Evolutionary conservation across 2,888 invertebrate species (phyloP), one percentile per base, ranked within the genome.

Genomic region (Morinoia aosen): DNA sequence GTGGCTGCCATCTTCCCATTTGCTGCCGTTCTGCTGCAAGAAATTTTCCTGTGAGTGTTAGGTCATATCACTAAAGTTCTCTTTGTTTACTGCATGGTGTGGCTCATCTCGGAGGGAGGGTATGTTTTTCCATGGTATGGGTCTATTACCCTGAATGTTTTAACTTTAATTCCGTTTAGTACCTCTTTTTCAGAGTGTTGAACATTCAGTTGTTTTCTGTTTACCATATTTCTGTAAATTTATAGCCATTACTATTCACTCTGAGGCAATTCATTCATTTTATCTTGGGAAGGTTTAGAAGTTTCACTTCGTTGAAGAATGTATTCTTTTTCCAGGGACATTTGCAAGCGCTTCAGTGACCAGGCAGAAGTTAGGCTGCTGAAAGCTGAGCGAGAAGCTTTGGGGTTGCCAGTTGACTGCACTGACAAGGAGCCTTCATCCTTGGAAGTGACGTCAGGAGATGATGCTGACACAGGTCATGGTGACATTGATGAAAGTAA

Each of bases 1-100:
- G 91, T 95, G 19, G 95, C 95, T 40, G 25, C 16, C 39, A 19
- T 56, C 40, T 95, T 95, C 91, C 61, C 95, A 40, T 95, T 95
- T 95, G 95, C 95, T n/a, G 58, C 48, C 8, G 48, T 57, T 11
- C 25, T 93, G 93, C 8, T 48, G 0, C 8, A 56, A 19, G 93
- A 93, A 93, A 93, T 93, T 93, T 93, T 93, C 48, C 93, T 57
- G 93, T 93, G 57, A 93, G 93, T 10, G 76, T 25, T 33, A 2
- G 76, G 33, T 76, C 76, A 76, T 14, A 33, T 76, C 33, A 76
- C 8, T 76, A 33, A 16, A 48, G 48, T 5, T 48, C 48, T 48
- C 48, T 48, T 48, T 48, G 48, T 48, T 48, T 48, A 5, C 48
- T 48, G 48, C 48, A 48, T 48, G 5, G 48, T 48, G 48, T 48